Evolutionary conservation across 2,888 invertebrate genomes (phyloP).

Genomic region (Drosophila melanosoma): DNA sequence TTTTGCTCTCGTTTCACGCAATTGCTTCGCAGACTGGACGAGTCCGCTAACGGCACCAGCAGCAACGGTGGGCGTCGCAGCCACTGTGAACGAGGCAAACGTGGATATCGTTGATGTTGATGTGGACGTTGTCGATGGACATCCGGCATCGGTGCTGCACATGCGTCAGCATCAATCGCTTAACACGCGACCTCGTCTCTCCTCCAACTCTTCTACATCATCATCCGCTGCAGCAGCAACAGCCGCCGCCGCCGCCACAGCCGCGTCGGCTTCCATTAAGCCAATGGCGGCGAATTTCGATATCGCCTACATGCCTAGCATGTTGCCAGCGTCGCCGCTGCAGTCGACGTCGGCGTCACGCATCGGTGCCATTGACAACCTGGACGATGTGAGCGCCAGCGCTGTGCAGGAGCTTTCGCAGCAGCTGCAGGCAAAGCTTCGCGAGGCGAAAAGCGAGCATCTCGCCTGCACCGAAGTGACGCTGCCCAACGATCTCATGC

Average conservation of each 20-base stretch:
- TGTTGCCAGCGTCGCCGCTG: conserved; percentile 67
- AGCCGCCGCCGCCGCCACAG: conserved; percentile 3
- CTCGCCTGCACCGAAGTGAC: conserved; percentile 94
- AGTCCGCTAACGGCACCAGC: conserved; percentile 84
- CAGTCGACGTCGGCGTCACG: conserved; percentile 69
- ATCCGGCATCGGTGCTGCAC: conserved; percentile 77
- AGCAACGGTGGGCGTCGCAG: conserved; percentile 40
- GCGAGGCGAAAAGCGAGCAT: conserved; percentile 92
- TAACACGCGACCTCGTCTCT: conserved; percentile 64
- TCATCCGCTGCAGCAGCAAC: conserved; percentile 21
- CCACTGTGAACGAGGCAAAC: conserved; percentile 31
- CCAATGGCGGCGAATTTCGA: conserved; percentile 56
- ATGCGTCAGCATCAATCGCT: conserved; percentile 79
- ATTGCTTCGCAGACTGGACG: conserved; percentile 82
- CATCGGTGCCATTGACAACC: conserved; percentile 65
- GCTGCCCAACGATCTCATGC: conserved; percentile 92
- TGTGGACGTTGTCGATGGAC: conserved; percentile 82
- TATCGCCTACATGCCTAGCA: conserved; percentile 28
- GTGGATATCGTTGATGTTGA: conserved; percentile 52
- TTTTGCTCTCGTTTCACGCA: conserved; percentile 10
- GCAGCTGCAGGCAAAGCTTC: conserved; percentile 91
- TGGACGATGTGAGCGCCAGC: conserved; percentile 80
- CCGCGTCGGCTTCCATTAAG: conserved; percentile 14
- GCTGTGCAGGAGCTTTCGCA: conserved; percentile 88
- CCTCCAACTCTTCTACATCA: conserved; percentile 46